A percentile compares a stretch with the other conserved stretches of the same genome.
phyloP scores from a whole-genome alignment of 2,888 invertebrate genomes.

The Drosophila borborema region DNA sequence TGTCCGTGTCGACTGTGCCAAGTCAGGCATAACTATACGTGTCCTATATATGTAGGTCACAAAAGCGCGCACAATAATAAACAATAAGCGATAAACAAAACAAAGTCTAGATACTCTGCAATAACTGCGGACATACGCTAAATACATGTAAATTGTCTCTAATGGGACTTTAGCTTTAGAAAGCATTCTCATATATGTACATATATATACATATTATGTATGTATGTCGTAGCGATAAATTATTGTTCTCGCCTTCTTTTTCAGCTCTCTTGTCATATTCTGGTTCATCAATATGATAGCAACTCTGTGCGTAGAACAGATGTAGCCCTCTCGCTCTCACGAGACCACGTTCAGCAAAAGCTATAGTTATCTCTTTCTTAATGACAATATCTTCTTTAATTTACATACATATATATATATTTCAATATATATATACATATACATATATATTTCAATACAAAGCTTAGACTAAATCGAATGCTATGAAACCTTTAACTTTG shows the following conservation, averaged over 20 bases:
- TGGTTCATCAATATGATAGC: too few relatives aligned
- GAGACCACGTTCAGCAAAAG: too few relatives aligned
- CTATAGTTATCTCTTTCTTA: too few relatives aligned
- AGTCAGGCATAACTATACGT: constrained; percentile 36
- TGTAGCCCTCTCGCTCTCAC: too few relatives aligned
- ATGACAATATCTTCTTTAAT: too few relatives aligned
- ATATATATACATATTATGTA: too few relatives aligned
- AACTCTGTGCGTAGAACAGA: too few relatives aligned
- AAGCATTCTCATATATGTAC: neutral
- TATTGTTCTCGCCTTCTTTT: too few relatives aligned
- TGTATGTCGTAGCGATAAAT: too few relatives aligned
- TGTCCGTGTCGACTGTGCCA: constrained; percentile 27
- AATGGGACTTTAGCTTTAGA: too few relatives aligned
- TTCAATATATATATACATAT: neutral
- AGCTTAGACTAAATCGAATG: neutral
- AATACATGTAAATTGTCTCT: neutral
- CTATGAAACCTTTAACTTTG: neutral
- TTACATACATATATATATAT: neutral
- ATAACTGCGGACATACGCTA: neutral
- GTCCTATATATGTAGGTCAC: constrained; percentile 52
- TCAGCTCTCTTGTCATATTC: too few relatives aligned
- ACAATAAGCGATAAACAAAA: neutral
- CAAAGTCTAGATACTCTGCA: constrained; percentile 21
- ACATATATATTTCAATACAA: neutral
- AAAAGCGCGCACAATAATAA: constrained; percentile 16